Evolutionary conservation across 2,113 vertebrate species (phyloP).

Genomic region (Leucosticte australis): DNA sequence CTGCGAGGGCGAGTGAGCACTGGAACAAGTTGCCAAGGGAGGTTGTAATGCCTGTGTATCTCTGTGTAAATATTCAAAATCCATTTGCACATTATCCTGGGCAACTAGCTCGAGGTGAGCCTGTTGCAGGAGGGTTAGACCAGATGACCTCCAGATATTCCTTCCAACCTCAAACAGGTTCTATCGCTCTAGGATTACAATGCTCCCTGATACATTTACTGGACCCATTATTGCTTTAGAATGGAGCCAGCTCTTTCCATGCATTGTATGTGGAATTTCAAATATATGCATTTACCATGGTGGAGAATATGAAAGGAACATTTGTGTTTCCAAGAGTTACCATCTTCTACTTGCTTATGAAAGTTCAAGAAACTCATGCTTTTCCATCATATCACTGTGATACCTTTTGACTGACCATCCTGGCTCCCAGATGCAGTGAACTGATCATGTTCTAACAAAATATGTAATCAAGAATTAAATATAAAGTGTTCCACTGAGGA

Average conservation of each 20-base stretch:
- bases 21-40: not conserved
- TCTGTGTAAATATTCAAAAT: not conserved
- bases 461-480: not conserved
- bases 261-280: not conserved
- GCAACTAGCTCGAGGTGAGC: fast-evolving
- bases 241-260: not conserved
- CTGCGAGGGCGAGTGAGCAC: fast-evolving
- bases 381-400: not conserved
- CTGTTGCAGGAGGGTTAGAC: not conserved
- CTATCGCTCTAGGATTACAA: not conserved
- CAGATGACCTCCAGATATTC: not conserved
- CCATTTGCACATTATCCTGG: not conserved
- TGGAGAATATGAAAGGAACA: not conserved
- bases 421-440: not conserved
- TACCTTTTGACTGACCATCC: not conserved
- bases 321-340: not conserved
- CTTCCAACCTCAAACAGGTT: not conserved
- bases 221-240: not conserved
- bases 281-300: not conserved
- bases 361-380: not conserved
- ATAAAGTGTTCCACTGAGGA: not conserved
- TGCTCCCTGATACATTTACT: not conserved
- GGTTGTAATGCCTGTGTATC: not conserved
- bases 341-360: not conserved
- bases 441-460: not conserved